Base-by-base conservation (phyloP, 2,888 invertebrate genomes). In the Tridacna gigas region DNA sequence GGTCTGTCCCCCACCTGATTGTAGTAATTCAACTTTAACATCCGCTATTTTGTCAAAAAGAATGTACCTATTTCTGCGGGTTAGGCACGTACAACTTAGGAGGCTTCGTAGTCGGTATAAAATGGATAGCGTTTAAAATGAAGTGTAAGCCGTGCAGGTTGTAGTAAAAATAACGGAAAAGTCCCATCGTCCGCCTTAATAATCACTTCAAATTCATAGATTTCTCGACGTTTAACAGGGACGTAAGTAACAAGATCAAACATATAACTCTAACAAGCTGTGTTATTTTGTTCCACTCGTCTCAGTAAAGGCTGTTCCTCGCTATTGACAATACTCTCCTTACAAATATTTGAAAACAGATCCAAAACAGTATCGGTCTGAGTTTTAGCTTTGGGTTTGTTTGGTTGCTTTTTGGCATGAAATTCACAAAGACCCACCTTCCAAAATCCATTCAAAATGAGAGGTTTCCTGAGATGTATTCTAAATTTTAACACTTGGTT, bases 21-120 rank as follows among this genome's bases (percentile, higher is more conserved):
- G 65, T 15, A 65, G 5, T 5, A 65, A 25, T 25, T n/a, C 63
- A 20, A 77, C 51, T 47, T 51, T 81, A n/a, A 80, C 84, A 20
- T 45, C 76, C 28, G 71, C 69, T 1, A 81, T 66, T 12, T 75
- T 67, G 20, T 81, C 76, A 48, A 79, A 84, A 37, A n/a, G 69
- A 86, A n/a, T n/a, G n/a, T n/a, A n/a, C n/a, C n/a, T n/a, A n/a
- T n/a, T n/a, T n/a, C n/a, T n/a, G n/a, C n/a, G 84, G 74, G 74
- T 87, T 84, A 18, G 89, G 87, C 9, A 89, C 74, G 67, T 89
- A 89, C 45, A 87, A 13, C 22, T 81, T 86, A 56, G 71, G 60
- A 7, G 60, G 71, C 56, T 74, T 69, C 79, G 74, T 79, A 60
- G 51, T 79, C 37, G 25, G 25, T 65, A 26, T 69, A 74, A 48